phyloP scores from a whole-genome alignment of 2,888 invertebrate genomes.

The Torymus texanus region DNA sequence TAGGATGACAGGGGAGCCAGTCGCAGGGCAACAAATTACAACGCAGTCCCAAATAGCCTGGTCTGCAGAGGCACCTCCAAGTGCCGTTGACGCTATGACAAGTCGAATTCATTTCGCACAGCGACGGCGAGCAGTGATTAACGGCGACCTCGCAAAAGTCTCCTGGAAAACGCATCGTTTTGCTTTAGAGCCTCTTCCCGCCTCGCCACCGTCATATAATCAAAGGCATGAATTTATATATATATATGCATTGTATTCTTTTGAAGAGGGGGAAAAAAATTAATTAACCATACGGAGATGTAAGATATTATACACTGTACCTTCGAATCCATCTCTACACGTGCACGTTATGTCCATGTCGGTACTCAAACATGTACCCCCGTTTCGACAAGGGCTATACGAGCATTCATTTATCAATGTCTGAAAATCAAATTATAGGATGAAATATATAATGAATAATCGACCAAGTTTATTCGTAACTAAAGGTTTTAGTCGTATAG shows the following conservation, averaged over 20 bases:
- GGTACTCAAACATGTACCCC: slow-evolving; percentile 76
- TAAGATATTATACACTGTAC: slow-evolving; percentile 48
- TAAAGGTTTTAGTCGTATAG: not conserved
- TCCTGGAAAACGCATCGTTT: slow-evolving; percentile 65
- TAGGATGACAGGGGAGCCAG: slow-evolving; percentile 77
- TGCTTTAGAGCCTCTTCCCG: not conserved
- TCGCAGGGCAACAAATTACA: slow-evolving; percentile 79
- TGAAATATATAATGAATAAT: slow-evolving; percentile 47
- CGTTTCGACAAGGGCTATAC: slow-evolving; percentile 76
- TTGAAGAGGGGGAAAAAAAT: too few relatives aligned
- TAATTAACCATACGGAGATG: too few relatives aligned
- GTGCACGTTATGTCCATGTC: slow-evolving; percentile 74
- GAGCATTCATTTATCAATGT: slow-evolving; percentile 72
- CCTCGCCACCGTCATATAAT: not conserved
- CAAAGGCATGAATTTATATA: too few relatives aligned
- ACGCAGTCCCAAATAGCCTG: slow-evolving; percentile 77
- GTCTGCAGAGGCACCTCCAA: slow-evolving; percentile 76
- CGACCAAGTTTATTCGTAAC: not conserved
- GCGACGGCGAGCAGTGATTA: slow-evolving; percentile 76
- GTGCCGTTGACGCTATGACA: slow-evolving; percentile 72
- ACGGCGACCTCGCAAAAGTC: slow-evolving; percentile 75
- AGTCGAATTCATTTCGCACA: slow-evolving; percentile 75
- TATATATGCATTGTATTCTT: too few relatives aligned
- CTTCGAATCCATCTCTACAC: slow-evolving; percentile 71
- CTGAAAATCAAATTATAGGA: slow-evolving; percentile 56